Evolutionary conservation across 2,888 invertebrate genomes (phyloP).

Genomic region (Meliscaeva auricollis): DNA sequence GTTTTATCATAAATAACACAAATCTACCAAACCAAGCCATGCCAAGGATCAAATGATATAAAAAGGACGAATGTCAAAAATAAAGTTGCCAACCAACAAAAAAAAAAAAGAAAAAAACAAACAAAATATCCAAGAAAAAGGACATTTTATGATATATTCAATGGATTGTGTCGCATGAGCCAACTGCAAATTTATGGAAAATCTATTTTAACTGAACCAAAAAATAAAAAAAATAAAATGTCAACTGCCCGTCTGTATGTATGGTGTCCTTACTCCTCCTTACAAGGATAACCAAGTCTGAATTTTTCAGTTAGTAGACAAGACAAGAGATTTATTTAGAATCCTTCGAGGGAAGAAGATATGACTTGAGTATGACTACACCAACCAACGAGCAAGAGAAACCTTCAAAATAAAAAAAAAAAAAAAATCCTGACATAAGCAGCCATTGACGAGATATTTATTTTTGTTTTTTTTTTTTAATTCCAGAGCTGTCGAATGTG

Average conservation of each 20-base stretch:
- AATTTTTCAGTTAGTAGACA: slow-evolving; percentile 34
- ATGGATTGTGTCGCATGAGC: slow-evolving; percentile 58
- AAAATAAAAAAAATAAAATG: slow-evolving; percentile 1
- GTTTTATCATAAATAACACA: slow-evolving; percentile 63
- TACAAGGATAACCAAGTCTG: slow-evolving; percentile 33
- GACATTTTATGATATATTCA: slow-evolving; percentile 68
- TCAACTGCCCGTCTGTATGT: slow-evolving; percentile 26
- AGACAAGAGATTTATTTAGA: slow-evolving; percentile 64
- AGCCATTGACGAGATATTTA: slow-evolving; percentile 72
- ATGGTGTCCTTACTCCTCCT: neutral
- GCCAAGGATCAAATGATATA: slow-evolving; percentile 19
- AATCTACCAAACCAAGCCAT: slow-evolving; percentile 21
- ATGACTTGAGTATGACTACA: neutral
- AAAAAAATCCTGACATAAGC: slow-evolving; percentile 66
- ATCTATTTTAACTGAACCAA: slow-evolving; percentile 47
- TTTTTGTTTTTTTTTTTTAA: slow-evolving; percentile 40
- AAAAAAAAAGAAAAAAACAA: neutral
- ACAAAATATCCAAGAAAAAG: slow-evolving; percentile 2
- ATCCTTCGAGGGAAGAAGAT: slow-evolving; percentile 44
- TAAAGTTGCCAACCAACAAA: slow-evolving; percentile 54
- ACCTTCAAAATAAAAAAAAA: slow-evolving; percentile 8
- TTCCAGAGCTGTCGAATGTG: neutral
- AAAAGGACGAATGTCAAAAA: slow-evolving; percentile 53
- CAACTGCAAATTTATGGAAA: slow-evolving; percentile 71
- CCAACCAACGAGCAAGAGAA: neutral